Conservation (phyloP, 2,113 vertebrate genomes). For the Otus sunia region DNA sequence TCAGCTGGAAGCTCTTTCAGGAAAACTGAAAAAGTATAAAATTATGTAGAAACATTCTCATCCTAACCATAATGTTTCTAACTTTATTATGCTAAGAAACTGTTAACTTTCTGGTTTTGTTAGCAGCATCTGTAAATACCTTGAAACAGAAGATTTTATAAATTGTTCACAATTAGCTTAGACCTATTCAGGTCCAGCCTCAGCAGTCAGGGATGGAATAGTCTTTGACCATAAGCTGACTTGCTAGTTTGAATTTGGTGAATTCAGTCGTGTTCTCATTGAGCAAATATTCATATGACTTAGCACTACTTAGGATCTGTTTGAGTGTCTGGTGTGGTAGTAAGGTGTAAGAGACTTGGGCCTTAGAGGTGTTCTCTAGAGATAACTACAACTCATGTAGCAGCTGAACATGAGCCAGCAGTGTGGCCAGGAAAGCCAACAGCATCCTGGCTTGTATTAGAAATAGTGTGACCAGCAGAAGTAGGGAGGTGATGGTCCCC, state of each 20-base stretch:
- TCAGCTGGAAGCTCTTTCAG: neutral
- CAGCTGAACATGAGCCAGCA: too few relatives aligned
- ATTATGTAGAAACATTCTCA: neutral
- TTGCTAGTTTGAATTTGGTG: neutral
- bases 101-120: neutral
- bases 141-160: neutral
- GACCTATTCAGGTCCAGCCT: neutral
- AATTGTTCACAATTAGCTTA: neutral
- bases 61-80: neutral
- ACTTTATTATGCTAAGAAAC: neutral
- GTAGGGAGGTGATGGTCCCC: too few relatives aligned
- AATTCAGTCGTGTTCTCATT: neutral
- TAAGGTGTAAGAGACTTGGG: neutral
- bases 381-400: fast-evolving
- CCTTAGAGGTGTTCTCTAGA: neutral
- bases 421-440: too few relatives aligned
- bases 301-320: neutral
- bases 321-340: neutral
- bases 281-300: neutral
- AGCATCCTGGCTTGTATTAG: too few relatives aligned
- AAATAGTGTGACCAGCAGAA: too few relatives aligned
- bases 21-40: neutral
- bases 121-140: neutral
- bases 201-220: neutral
- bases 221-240: neutral